These are phyloP conservation scores for Mastomys natalensis DNA, from an alignment of 2,113 vertebrate genomes.

Conservation along the genomic window DNA sequence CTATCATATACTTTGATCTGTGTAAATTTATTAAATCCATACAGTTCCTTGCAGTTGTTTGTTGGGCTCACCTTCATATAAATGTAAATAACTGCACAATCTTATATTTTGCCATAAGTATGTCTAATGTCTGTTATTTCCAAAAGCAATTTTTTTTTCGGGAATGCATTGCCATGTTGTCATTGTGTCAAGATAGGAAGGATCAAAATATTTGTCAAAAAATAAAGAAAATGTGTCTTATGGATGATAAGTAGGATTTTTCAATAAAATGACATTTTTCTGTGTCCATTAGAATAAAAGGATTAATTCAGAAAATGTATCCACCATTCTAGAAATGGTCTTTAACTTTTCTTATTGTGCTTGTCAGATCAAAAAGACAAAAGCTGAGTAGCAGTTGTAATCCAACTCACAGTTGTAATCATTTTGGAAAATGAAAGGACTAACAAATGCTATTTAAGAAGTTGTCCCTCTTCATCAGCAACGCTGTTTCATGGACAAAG, in stretches of 20 bases:
- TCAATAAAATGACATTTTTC: slow-evolving; percentile 35
- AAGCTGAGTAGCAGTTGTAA: background rate
- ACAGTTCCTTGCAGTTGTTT: background rate
- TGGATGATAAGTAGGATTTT: background rate
- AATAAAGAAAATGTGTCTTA: background rate
- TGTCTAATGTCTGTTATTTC: slow-evolving; percentile 36
- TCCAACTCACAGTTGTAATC: background rate
- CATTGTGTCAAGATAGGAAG: slow-evolving; percentile 9
- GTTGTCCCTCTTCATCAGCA: background rate
- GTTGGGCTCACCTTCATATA: background rate
- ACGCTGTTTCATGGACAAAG: background rate
- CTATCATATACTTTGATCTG: background rate
- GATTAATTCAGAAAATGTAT: background rate
- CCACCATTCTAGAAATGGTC: background rate
- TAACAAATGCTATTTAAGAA: background rate
- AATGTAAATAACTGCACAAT: background rate
- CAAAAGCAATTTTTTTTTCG: background rate
- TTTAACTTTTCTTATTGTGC: background rate
- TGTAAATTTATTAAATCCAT: slow-evolving; percentile 12
- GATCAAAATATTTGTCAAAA: background rate
- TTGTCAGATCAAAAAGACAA: slow-evolving; percentile 25
- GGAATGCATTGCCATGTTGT: background rate
- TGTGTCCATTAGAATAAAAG: background rate
- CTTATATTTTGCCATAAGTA: background rate
- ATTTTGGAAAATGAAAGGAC: slow-evolving; percentile 39